Conservation (phyloP, 2,888 invertebrate genomes). For the Ophonus ardosiacus region DNA sequence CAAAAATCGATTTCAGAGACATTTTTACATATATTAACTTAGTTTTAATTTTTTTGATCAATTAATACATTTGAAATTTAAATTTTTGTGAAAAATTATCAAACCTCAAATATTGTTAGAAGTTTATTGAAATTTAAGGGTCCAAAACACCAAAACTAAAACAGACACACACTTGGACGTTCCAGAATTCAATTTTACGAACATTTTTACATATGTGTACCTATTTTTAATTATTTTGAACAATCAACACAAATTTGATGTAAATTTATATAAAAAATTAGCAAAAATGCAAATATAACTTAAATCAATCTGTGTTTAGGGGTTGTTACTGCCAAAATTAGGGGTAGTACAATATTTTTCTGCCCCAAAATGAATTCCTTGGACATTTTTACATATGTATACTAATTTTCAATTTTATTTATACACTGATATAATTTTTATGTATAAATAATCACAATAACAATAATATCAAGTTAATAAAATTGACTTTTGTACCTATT, state of each 20-base stretch:
- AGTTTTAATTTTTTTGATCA: too few relatives aligned
- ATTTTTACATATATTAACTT: too few relatives aligned
- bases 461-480: background rate
- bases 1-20: background rate
- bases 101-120: background rate
- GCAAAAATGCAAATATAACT: background rate
- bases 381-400: background rate
- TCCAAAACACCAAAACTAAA: background rate
- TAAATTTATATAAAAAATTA: background rate
- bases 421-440: background rate
- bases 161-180: background rate
- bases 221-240: background rate
- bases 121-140: too few relatives aligned
- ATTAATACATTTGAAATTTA: too few relatives aligned
- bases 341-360: background rate
- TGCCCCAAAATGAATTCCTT: background rate
- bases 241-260: background rate
- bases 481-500: too few relatives aligned
- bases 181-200: background rate
- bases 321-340: background rate
- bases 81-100: background rate
- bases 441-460: background rate
- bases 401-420: background rate
- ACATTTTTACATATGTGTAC: background rate
- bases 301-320: background rate